These are phyloP conservation scores for Pristionchus entomophagus DNA, from an alignment of 2,888 invertebrate genomes.

Conservation along the genomic window DNA sequence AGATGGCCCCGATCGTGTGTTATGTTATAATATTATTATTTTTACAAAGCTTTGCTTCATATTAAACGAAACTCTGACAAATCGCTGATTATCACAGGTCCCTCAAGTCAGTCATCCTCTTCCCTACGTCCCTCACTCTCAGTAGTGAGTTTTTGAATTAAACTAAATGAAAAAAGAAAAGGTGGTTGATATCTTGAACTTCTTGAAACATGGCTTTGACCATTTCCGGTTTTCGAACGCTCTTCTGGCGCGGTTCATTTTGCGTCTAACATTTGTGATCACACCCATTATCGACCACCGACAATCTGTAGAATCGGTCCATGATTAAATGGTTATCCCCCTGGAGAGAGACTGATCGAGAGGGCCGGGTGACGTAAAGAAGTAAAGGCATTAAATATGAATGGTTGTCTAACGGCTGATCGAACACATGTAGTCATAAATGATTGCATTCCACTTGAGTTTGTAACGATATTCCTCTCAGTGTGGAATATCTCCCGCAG, in stretches of 20 bases:
- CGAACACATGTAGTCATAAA: too few relatives aligned
- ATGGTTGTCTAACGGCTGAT: too few relatives aligned
- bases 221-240: constrained; percentile 46
- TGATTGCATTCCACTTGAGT: too few relatives aligned
- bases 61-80: too few relatives aligned
- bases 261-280: neutral
- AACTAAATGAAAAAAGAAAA: too few relatives aligned
- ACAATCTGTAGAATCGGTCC: neutral
- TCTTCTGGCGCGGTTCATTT: neutral
- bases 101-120: too few relatives aligned
- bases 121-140: too few relatives aligned
- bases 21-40: neutral
- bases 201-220: neutral
- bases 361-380: neutral
- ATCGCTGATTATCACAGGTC: too few relatives aligned
- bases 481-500: neutral
- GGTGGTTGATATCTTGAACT: too few relatives aligned
- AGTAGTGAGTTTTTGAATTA: neutral
- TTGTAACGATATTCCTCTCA: neutral
- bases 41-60: too few relatives aligned
- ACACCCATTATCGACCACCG: neutral
- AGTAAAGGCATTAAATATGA: constrained; percentile 5
- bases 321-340: constrained; percentile 3
- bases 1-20: constrained; percentile 23
- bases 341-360: constrained; percentile 18